These are phyloP conservation scores for Nyctibius bracteatus DNA, from an alignment of 2,113 vertebrate species.

Conservation along the genomic window DNA sequence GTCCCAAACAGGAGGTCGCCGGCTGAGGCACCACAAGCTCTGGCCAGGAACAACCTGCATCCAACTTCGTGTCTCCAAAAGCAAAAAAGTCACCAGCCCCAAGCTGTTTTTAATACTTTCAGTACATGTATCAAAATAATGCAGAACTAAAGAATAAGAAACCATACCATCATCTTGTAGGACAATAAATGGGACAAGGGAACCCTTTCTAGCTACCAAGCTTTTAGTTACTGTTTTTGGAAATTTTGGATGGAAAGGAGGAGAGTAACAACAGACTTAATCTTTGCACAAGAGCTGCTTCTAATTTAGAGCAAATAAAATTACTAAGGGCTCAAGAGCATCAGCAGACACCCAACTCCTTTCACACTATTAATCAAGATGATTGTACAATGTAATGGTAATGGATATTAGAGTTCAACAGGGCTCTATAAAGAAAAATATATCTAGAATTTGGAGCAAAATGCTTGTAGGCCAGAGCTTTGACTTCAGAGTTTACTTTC, in stretches of 20 bases:
- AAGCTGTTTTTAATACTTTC: not conserved
- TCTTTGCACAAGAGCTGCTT: not conserved
- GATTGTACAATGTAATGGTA: not conserved
- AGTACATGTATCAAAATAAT: not conserved
- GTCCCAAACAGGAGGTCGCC: not conserved
- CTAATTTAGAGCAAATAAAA: not conserved
- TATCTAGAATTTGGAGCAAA: not conserved
- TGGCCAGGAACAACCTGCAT: not conserved
- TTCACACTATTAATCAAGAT: not conserved
- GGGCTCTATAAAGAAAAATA: not conserved
- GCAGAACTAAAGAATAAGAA: not conserved
- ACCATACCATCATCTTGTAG: not conserved
- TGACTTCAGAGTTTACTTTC: not conserved
- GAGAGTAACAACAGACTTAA: not conserved
- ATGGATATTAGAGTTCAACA: not conserved
- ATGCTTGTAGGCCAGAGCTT: not conserved
- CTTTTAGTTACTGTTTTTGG: not conserved
- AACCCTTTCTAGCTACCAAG: not conserved
- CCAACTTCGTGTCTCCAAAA: rapidly evolving
- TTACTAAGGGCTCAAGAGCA: not conserved
- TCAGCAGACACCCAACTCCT: not conserved
- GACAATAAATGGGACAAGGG: not conserved
- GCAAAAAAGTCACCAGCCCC: not conserved
- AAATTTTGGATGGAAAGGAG: not conserved
- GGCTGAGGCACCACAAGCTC: rapidly evolving